These are phyloP conservation scores for Coelopa frigida DNA, from an alignment of 1,140 invertebrate species.

Conservation along the genomic window DNA sequence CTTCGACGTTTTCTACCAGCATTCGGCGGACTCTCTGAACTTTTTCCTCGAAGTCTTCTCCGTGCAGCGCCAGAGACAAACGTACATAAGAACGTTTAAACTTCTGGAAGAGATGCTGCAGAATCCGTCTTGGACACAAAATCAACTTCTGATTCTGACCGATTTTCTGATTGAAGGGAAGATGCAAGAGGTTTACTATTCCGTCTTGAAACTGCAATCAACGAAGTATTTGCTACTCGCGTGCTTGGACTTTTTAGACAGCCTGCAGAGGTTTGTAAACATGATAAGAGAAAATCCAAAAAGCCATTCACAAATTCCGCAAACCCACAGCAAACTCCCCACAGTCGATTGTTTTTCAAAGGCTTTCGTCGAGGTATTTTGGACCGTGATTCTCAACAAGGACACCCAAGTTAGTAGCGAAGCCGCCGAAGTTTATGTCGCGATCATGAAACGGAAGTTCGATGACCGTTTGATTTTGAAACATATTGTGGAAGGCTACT, in stretches of 20 bases:
- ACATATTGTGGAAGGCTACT: constrained; percentile 2
- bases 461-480: background rate
- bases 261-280: constrained; percentile 1
- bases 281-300: too few species aligned
- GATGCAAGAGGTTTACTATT: constrained; percentile 1
- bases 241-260: background rate
- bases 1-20: constrained; percentile 3
- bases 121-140: background rate
- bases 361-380: constrained; percentile 3
- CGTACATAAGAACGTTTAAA: background rate
- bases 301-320: background rate
- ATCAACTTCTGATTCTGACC: background rate
- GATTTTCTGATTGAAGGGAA: constrained; percentile 1
- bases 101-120: background rate
- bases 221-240: background rate
- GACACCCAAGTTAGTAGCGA: background rate
- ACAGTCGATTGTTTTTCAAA: constrained; percentile 6
- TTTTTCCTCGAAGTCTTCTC: constrained; percentile 3
- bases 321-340: constrained; percentile 1
- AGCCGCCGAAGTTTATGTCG: background rate
- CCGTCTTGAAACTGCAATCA: background rate
- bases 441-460: constrained; percentile 9
- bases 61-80: too few species aligned
- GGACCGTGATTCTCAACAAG: background rate
- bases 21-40: background rate